Conservation (phyloP, 2,888 invertebrate species). For the Drosophila ustulata region DNA sequence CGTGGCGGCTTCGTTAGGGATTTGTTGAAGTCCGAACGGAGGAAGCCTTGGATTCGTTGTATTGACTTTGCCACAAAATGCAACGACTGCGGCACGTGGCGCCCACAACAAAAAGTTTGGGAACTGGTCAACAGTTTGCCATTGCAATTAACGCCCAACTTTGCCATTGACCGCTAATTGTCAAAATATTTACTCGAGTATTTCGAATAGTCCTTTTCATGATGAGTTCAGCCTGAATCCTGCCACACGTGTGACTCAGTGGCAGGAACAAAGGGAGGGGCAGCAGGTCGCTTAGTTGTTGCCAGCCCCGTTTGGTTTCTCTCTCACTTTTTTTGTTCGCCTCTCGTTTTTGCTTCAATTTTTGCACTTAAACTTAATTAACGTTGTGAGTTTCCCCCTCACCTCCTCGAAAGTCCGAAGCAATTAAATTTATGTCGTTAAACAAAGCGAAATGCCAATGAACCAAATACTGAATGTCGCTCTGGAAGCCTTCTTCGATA, state of each 20-base stretch:
- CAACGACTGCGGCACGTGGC: constrained; percentile 63
- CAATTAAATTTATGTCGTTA: constrained; percentile 76
- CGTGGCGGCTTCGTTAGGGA: constrained; percentile 47
- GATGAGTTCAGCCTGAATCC: constrained; percentile 7
- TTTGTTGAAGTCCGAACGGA: constrained; percentile 12
- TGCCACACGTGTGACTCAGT: constrained; percentile 43
- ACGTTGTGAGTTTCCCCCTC: constrained; percentile 39
- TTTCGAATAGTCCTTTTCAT: constrained; percentile 17
- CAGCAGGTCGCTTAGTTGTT: neutral
- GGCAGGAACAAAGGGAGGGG: constrained; percentile 13
- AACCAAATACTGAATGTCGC: constrained; percentile 41
- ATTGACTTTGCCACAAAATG: constrained; percentile 51
- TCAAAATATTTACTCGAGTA: constrained; percentile 79
- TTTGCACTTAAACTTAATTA: constrained; percentile 78
- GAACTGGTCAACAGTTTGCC: constrained; percentile 57
- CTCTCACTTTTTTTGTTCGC: constrained; percentile 10
- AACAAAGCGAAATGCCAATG: constrained; percentile 70
- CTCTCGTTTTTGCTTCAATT: constrained; percentile 30
- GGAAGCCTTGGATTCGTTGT: constrained; percentile 4
- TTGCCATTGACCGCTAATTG: constrained; percentile 80
- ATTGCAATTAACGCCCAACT: constrained; percentile 76
- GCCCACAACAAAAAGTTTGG: constrained; percentile 16
- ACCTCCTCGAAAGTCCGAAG: constrained; percentile 35
- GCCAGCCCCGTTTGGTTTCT: neutral
- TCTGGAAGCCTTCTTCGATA: constrained; percentile 52